Base-by-base conservation (phyloP, 2,797 vertebrate species). In the Lepus townsendii region DNA sequence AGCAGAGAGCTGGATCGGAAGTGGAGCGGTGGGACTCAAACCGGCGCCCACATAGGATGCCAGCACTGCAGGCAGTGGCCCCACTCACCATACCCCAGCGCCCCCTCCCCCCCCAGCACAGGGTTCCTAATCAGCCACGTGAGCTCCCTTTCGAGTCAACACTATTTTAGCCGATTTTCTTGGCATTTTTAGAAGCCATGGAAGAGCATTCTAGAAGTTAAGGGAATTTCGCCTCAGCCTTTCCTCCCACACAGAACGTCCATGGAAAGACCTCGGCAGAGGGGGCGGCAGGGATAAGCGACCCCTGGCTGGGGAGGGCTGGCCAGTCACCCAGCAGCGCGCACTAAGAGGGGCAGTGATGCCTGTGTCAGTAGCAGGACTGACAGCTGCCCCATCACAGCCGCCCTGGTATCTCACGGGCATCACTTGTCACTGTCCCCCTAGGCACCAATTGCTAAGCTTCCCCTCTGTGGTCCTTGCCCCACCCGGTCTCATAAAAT, bases 161-260 rank as follows among this genome's bases (percentile, higher is more conserved):
- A 65, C 3, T 24, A 77, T 47, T 83, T 92, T 91, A 22, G 42
- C 30, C 94, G 69, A 27, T 87, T 89, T 90, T 50, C 78, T 82
- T 80, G 52, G 60, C 35, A 80, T 73, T 69, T 71, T 27, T 65
- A 78, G 87, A 19, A 93, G n/a, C 32, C 35, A 10, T 50, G 6
- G 35, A 9, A 60, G n/a, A 83, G 87, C 5, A 10, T 86, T 90
- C 82, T 85, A 62, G 68, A 92, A 75, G 22, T 30, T 66, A 91
- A 84, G n/a, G 24, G 17, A 52, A 79, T 63, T 32, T 78, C 24
- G 0, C 35, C 30, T 94, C 75, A 76, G 30, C 32, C 69, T 69
- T 66, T 68, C 20, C 17, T 84, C 87, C 19, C 10, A 26, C 50
- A 35, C 7, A 66, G 77, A 92, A 78, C 12, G 27, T 88, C 26